Evolutionary conservation across 2,113 vertebrate species (phyloP), one percentile per base, ranked within the genome.

Genomic region (Acinonyx jubatus): DNA sequence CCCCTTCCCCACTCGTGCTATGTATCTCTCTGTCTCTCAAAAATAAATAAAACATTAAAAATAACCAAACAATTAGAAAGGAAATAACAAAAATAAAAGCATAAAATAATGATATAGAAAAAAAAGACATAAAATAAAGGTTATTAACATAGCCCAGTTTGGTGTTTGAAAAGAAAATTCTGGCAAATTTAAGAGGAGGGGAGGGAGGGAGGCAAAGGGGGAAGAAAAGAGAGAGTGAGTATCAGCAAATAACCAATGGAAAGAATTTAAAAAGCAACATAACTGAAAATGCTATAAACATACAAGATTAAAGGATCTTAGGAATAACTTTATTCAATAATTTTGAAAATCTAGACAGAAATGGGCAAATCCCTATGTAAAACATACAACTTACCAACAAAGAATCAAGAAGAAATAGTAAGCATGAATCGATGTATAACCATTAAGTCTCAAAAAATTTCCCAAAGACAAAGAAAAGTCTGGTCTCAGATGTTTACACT

Each of bases 301-400:
- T 78, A 93, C 65, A 85, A 82, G 27, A 83, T 83, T 88, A 83
- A 80, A 76, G 23, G 7, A 50, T 63, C 27, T 91, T 68, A 80
- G 41, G 31, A 66, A 68, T 12, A 96, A 81, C 57, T 94, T 89
- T 74, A 93, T 36, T 93, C 55, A 89, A 16, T 73, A 89, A 82
- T 92, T 82, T 95, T 23, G 36, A 92, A 95, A 96, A 50, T 79
- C 21, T 95, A 80, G 31, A 85, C 31, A 91, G 68, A 96, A 73
- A 89, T 91, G 38, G n/a, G 33, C n/a, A 93, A 82, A 96, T 91
- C 50, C 25, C n/a, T 82, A 57, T 52, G 76, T 61, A 85, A 55
- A 94, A 95, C 66, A 65, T 33, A 65, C 16, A 95, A 91, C n/a
- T 85, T 91, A 85, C 25, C 63, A 93, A 81, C 63, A 93, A 96